Percentiles rank a stretch among this genome's conserved stretches.
Conservation (phyloP, 2,113 vertebrate species). For the Bothrops jararaca region DNA sequence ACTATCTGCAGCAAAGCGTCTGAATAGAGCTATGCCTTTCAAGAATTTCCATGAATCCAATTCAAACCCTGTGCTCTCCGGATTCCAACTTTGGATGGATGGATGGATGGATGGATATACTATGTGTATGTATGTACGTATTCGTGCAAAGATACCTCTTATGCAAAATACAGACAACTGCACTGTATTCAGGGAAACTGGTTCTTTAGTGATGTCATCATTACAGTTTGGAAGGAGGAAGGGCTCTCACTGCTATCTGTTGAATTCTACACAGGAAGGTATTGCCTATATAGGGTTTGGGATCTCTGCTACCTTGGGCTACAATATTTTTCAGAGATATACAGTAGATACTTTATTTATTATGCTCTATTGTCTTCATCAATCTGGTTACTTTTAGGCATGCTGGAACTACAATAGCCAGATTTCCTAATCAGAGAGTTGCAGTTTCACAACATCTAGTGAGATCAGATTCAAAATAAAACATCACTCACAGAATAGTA, state of each 20-base stretch:
- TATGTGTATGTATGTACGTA: background rate
- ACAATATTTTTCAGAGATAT: background rate
- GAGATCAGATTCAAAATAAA: background rate
- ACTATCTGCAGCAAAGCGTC: background rate
- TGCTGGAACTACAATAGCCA: background rate
- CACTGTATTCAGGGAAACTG: background rate
- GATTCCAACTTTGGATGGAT: background rate
- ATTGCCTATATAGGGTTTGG: background rate
- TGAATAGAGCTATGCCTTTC: background rate
- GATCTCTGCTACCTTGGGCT: background rate
- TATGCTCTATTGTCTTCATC: background rate
- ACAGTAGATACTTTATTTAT: background rate
- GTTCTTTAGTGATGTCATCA: background rate
- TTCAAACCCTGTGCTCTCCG: background rate
- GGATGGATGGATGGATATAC: background rate
- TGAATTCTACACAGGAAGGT: background rate
- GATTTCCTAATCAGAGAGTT: background rate
- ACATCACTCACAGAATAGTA: background rate
- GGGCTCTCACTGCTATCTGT: background rate
- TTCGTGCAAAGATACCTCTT: background rate
- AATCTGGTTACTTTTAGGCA: background rate
- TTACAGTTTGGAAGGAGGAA: background rate
- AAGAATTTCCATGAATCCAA: background rate
- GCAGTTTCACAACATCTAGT: background rate
- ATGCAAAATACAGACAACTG: background rate